Evolutionary conservation across 2,888 invertebrate genomes (phyloP), one percentile per base, ranked within the genome.

Genomic region (Pseudanteris insignis): DNA sequence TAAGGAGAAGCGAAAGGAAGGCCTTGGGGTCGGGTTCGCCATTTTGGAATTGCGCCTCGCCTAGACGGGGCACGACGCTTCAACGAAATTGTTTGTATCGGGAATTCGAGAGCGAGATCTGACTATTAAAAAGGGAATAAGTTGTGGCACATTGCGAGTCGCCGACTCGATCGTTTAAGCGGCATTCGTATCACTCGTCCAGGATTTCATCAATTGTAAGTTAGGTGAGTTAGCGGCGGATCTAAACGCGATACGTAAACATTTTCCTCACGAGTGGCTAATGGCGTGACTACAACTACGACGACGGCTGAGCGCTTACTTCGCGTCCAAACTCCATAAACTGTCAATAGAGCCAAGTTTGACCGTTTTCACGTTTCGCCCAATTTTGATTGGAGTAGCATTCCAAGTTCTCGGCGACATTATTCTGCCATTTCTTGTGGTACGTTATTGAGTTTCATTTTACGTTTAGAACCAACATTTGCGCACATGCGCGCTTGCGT

Each of bases 161-260:
- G 41, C 36, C 25, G 33, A 50, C 18, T 50, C 50, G 40, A 13
- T 36, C 53, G 53, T 38, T 36, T 36, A 30, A 43, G 43, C 43
- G 53, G 53, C 34, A 43, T 34, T 53, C 21, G 25, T 36, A 43
- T 11, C 51, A 33, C 10, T 41, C 50, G 38, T 46, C 54, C 46
- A 54, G 54, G 54, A 46, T 25, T 2, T 38, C 54, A 40, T 9
- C 54, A 24, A n/a, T 38, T 21, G 46, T 54, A 46, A 54, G 54
- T 46, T 55, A 55, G 55, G 55, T 55, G 55, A 55, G 55, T 55
- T 40, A 33, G 46, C 54, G 54, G 55, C 40, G 53, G 44, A 54
- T 26, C 37, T 54, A 4, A 38, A 24, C 37, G 32, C 38, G 40
- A 46, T 46, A 38, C 38, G 38, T 32, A 46, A 46, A 47, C 47